Evolutionary conservation across 2,797 vertebrate genomes (phyloP), one percentile per base, ranked within the genome.

Genomic region (Artibeus lituratus): DNA sequence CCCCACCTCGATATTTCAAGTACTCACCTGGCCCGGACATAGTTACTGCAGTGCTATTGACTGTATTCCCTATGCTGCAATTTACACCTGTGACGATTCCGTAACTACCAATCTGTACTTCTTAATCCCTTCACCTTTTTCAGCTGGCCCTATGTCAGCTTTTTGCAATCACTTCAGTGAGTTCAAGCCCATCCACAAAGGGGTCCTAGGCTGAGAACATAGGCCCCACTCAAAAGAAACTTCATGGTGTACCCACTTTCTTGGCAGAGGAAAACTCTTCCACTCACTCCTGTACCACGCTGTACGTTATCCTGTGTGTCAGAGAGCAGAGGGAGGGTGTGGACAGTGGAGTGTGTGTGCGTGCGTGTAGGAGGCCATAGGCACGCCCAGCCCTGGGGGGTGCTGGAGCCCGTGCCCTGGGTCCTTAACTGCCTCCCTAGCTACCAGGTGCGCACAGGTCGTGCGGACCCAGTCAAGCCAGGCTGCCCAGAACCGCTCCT

Each of bases 381-480:
- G 49, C 49, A 47, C 55, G n/a, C 24, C 57, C 10, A 10, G 15
- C 9, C 24, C 65, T 26, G 12, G 19, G 22, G 29, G 22, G 51
- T 3, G 1, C 51, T 7, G 14, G 77, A 44, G 57, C 5, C 10
- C 0, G 2, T 26, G 3, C 8, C 21, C 7, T 0, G 0, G n/a
- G 81, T 10, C 32, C 29, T 65, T 76, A 2, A 16, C 10, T 4
- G 11, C 7, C 44, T 62, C 11, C 6, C 18, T 19, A 19, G 29
- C 57, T 51, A 19, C 19, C 24, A 9, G 2, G 9, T 11, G 0
- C 1, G 0, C 12, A 5, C 9, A 24, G 10, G 22, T 3, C 3
- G 0, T 5, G 16, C 7, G 37, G 4, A 57, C 55, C 37, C 59
- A 77, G 37, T 39, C 29, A 62, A 53, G 62, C n/a, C 44, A 22